Evolutionary conservation across 2,113 vertebrate species (phyloP).

Genomic region (Jacana jacana): DNA sequence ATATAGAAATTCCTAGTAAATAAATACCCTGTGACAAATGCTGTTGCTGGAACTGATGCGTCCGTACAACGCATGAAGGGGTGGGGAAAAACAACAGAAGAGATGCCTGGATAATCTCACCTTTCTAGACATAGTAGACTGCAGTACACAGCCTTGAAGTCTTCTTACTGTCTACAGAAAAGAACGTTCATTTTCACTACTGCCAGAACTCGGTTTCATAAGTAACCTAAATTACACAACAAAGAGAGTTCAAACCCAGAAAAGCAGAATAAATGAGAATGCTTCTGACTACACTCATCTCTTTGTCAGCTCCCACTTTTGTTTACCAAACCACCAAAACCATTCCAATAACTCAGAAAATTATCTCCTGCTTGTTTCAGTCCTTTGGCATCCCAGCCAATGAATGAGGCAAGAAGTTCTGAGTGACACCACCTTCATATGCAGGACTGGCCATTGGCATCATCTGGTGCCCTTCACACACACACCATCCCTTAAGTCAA

Average conservation of each 20-base stretch:
- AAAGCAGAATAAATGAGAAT: background rate
- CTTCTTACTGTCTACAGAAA: background rate
- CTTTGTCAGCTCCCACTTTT: background rate
- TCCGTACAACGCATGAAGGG: background rate
- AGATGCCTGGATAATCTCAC: background rate
- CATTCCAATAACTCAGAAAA: background rate
- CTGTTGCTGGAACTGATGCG: background rate
- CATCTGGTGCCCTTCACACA: background rate
- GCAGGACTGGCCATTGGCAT: background rate
- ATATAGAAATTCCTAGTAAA: background rate
- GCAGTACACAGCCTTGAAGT: background rate
- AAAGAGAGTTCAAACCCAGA: background rate
- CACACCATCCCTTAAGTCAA: background rate
- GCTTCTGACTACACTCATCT: background rate
- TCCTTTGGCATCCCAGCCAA: background rate
- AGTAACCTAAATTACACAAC: background rate
- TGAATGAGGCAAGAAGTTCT: background rate
- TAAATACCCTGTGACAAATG: background rate
- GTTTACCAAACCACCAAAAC: background rate
- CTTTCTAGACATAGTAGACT: background rate
- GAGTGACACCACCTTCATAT: background rate
- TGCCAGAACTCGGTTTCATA: background rate
- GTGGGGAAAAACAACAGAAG: background rate
- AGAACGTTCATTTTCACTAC: background rate
- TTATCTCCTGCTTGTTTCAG: background rate